Evolutionary conservation across 2,113 vertebrate genomes (phyloP), one percentile per base, ranked within the genome.

Genomic region (Lipotes vexillifer): DNA sequence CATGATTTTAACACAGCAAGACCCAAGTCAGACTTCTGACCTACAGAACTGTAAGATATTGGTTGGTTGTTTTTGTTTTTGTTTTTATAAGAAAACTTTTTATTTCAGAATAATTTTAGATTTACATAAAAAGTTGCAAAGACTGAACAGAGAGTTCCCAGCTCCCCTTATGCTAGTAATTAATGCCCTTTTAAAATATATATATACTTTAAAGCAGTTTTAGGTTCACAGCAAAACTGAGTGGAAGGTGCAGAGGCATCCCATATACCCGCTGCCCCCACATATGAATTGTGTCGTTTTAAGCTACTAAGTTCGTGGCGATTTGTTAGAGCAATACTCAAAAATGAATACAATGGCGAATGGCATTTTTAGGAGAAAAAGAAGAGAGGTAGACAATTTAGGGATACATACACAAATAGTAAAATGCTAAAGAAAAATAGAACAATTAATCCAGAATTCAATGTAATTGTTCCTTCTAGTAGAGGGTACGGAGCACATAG

Each of bases 381-480:
- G 38, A 59, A 44, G 21, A 78, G 17, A 88, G 23, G 49, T 27
- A 93, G 59, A 55, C 75, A 17, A 61, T 81, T 91, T 92, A 36
- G 5, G 18, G 2, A 88, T 92, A 41, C 55, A 61, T 52, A 68
- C 7, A 31, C 41, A 75, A 59, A 33, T 44, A 20, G 31, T 80
- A 93, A 93, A 93, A 61, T 80, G 36, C 61, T 88, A 75, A 92
- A 72, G 63, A 88, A 97, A 95, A 97, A 27, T 13, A 89, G 41
- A 75, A 77, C 33, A 82, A 59, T 77, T 65, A 78, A 91, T 63
- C 46, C 10, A 65, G 80, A 94, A 94, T 93, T 61, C 41, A 93
- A 52, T 95, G 44, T 81, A 93, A 63, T 65, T 88, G 17, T 49
- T 83, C 52, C 52, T 85, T 94, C 69, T 59, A 74, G 23, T 44